A percentile compares a stretch with the other conserved stretches of the same genome.
Evolutionary conservation across 2,113 vertebrate species (phyloP).

Genomic region (Rhynchomys soricoides): DNA sequence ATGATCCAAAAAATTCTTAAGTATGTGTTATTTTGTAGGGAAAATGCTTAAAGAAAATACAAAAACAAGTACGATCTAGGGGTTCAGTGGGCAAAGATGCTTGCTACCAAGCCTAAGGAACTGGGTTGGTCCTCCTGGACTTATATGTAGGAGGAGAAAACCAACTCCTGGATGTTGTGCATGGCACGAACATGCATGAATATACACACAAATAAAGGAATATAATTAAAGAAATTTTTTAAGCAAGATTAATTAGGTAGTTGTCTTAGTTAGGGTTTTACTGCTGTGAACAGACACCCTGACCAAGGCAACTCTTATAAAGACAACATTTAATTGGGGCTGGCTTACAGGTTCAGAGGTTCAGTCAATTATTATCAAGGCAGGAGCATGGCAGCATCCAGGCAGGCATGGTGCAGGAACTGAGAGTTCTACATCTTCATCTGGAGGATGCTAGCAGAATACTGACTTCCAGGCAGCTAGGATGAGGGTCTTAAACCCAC

Average conservation of each 20-base stretch:
- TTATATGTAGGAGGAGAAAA: not conserved
- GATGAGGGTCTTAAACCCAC: no score
- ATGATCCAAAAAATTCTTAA: not conserved
- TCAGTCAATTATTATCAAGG: no score
- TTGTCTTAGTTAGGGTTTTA: no score
- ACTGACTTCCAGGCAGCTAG: no score
- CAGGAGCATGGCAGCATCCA: no score
- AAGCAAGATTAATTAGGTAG: not conserved
- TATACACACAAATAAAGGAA: not conserved
- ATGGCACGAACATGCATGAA: not conserved
- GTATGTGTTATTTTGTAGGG: not conserved
- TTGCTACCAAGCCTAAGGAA: not conserved
- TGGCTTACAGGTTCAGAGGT: no score
- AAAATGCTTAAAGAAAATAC: not conserved
- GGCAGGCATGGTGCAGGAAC: no score
- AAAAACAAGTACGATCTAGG: not conserved
- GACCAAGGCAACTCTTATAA: no score
- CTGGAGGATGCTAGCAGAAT: no score
- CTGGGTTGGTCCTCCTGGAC: not conserved
- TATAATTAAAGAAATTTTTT: not conserved
- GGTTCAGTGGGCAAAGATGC: not conserved
- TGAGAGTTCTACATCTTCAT: no score
- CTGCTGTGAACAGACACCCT: no score
- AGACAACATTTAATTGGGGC: no score
- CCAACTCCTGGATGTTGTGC: not conserved